These are phyloP conservation scores for Chamaetylas fuelleborni DNA, from an alignment of 2,113 vertebrate species.

Conservation along the genomic window DNA sequence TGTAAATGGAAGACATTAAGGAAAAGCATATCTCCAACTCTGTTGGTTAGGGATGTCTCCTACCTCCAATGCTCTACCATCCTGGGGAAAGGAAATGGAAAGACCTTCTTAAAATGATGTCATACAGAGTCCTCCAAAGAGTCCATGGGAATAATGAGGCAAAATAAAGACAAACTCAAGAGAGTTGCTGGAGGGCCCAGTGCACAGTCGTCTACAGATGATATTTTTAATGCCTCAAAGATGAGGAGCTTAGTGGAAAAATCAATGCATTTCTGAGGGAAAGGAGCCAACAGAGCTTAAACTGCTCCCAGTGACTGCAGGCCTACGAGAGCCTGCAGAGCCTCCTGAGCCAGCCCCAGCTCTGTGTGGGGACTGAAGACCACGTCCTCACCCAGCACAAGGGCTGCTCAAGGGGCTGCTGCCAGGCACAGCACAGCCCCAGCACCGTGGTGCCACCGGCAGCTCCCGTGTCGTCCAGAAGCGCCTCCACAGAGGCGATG, in stretches of 20 bases:
- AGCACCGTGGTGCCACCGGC: fast-evolving
- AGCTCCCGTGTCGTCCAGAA: not conserved
- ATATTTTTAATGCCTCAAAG: slow-evolving; percentile 3
- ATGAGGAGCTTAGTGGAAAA: slow-evolving; percentile 38
- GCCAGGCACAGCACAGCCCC: not conserved
- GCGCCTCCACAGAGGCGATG: not conserved
- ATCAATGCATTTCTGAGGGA: not conserved
- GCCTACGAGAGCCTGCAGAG: not conserved
- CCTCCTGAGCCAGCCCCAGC: not conserved
- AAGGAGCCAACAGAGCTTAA: slow-evolving; percentile 26
- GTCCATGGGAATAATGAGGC: not conserved
- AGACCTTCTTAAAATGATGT: not conserved
- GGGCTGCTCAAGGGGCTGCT: not conserved
- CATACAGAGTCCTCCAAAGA: not conserved
- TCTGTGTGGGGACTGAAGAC: not conserved
- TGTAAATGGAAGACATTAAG: not conserved
- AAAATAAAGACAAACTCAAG: not conserved
- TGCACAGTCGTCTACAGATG: not conserved
- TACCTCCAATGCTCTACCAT: not conserved
- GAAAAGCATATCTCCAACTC: not conserved
- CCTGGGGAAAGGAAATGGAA: not conserved
- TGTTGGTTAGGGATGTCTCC: not conserved
- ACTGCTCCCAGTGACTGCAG: not conserved
- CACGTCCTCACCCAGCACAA: not conserved
- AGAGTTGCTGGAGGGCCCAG: not conserved